These are phyloP conservation scores for Odontocerum albicorne DNA, from an alignment of 2,888 invertebrate species.

Conservation along the genomic window DNA sequence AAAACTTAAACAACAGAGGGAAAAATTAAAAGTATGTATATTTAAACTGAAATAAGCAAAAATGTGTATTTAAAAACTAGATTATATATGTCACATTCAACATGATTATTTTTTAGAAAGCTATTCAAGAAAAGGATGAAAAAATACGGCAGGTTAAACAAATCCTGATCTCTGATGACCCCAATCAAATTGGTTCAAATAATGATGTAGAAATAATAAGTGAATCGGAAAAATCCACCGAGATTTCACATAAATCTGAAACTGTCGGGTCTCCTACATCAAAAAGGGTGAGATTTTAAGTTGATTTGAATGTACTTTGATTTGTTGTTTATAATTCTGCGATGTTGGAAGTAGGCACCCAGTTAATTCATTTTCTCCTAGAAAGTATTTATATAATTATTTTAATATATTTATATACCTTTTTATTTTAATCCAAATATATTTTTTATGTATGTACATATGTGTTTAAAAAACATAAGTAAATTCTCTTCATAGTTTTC, in stretches of 20 bases:
- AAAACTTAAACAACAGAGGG: conserved; percentile 60
- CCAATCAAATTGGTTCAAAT: conserved; percentile 2
- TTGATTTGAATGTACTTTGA: too few relatives aligned
- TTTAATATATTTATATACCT: too few relatives aligned
- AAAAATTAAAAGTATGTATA: conserved; percentile 51
- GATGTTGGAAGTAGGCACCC: too few relatives aligned
- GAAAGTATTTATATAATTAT: too few relatives aligned
- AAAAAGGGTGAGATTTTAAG: conserved; percentile 33
- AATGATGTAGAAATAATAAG: conserved; percentile 31
- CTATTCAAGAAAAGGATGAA: conserved; percentile 62
- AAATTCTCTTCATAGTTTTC: too few relatives aligned
- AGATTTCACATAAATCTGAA: conserved; percentile 42
- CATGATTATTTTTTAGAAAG: conserved; percentile 44
- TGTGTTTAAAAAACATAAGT: too few relatives aligned
- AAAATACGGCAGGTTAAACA: conserved; percentile 63
- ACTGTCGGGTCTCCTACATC: conserved; percentile 21
- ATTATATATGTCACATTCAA: too few relatives aligned
- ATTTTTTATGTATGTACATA: too few relatives aligned
- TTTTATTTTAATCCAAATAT: too few relatives aligned
- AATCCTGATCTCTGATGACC: conserved; percentile 57
- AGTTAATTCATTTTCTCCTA: too few relatives aligned
- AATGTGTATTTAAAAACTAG: neutral
- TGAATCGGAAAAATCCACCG: conserved; percentile 39
- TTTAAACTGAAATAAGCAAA: neutral
- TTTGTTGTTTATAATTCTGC: too few relatives aligned